These are phyloP conservation scores for Donacobius atricapilla DNA, from an alignment of 2,113 vertebrate species.

Conservation along the genomic window DNA sequence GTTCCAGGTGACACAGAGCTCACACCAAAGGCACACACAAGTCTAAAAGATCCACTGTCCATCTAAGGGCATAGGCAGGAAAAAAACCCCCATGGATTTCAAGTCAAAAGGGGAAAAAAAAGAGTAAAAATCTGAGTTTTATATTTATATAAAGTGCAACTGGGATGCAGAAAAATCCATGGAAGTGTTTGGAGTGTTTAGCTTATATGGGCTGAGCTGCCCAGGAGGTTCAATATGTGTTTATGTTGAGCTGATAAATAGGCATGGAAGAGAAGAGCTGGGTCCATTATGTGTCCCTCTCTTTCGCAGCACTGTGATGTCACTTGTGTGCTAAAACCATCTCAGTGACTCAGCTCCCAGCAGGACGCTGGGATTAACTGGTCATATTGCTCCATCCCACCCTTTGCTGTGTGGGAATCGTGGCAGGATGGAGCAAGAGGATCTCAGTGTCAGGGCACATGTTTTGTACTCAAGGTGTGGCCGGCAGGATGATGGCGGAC, in stretches of 20 bases:
- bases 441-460: not conserved
- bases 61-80: not conserved
- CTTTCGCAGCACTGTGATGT: not conserved
- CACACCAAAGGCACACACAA: not conserved
- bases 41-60: not conserved
- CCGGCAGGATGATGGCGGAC: fast-evolving
- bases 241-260: not conserved
- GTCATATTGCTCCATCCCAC: not conserved
- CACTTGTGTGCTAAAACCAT: not conserved
- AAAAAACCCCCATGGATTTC: not conserved
- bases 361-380: not conserved
- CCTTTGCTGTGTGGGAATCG: not conserved
- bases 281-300: not conserved
- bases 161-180: not conserved
- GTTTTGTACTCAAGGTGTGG: not conserved
- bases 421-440: not conserved
- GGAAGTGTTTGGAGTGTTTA: not conserved
- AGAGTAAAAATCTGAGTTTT: not conserved
- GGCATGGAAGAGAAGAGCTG: not conserved
- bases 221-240: not conserved
- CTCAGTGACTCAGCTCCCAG: constrained; percentile 11
- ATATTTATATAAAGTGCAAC: not conserved
- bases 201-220: not conserved
- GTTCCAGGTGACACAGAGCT: fast-evolving
- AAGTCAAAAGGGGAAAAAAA: not conserved